Evolutionary conservation across 1,140 invertebrate genomes (phyloP).

Genomic region (Cyphomyrmex costatus): DNA sequence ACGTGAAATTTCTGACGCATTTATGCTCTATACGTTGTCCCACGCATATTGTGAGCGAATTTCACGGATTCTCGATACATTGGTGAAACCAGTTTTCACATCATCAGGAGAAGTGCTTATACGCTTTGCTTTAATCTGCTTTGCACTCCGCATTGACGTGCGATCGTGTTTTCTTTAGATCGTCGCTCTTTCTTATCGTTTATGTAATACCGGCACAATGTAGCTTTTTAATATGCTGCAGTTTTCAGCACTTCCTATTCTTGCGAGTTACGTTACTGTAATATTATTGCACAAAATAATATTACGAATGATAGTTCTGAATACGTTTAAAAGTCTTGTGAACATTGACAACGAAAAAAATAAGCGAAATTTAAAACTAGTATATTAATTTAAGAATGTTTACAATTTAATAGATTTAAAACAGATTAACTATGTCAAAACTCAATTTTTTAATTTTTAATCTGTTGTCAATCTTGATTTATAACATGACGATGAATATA

Average conservation of each 20-base stretch:
- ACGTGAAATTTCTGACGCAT: conserved; percentile 13
- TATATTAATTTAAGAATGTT: background rate
- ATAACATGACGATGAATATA: background rate
- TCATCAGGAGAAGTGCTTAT: background rate
- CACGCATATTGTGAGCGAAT: background rate
- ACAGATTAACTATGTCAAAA: background rate
- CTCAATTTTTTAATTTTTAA: background rate
- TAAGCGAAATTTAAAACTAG: background rate
- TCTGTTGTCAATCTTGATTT: background rate
- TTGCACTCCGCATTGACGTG: background rate
- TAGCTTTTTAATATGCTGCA: background rate
- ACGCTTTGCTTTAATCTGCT: conserved; percentile 38
- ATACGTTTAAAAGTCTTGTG: background rate
- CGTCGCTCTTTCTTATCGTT: background rate
- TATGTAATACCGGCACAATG: background rate
- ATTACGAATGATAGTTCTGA: background rate
- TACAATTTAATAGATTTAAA: background rate
- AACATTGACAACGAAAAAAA: background rate
- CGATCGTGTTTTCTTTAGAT: background rate
- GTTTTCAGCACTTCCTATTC: background rate
- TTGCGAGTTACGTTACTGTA: background rate
- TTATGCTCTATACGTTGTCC: background rate
- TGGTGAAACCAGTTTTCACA: conserved; percentile 19
- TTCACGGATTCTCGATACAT: background rate
- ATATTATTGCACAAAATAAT: background rate